Conservation (phyloP, 2,888 invertebrate species). For the Epinotia demarniana region DNA sequence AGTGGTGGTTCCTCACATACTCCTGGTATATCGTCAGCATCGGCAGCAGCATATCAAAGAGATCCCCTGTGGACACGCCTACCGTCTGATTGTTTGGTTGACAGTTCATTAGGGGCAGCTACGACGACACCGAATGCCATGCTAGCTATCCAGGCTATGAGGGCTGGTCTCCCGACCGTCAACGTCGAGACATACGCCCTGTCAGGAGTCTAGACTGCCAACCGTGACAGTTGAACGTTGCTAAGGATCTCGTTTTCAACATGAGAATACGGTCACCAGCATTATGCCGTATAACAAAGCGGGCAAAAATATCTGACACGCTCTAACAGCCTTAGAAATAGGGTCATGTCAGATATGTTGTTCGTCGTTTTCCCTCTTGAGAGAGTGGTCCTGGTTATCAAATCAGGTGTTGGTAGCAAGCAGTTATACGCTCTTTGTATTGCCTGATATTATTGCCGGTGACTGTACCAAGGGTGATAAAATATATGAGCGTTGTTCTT, state of each 20-base stretch:
- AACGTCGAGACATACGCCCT: not conserved
- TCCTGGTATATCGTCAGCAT: conserved; percentile 98
- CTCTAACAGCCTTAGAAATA: too few species aligned
- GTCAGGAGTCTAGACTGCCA: not conserved
- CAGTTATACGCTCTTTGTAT: too few species aligned
- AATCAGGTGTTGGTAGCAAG: too few species aligned
- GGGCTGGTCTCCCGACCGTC: not conserved
- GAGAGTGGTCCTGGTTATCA: too few species aligned
- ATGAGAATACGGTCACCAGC: not conserved
- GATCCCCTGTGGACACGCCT: conserved; percentile 88
- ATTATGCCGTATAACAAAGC: too few species aligned
- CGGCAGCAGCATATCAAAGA: conserved; percentile 97
- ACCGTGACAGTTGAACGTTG: not conserved
- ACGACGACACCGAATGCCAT: conserved; percentile 45
- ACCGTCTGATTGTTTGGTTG: conserved; percentile 42
- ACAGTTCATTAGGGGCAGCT: conserved; percentile 38
- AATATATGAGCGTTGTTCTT: not conserved
- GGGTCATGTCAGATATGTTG: too few species aligned
- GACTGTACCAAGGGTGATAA: not conserved
- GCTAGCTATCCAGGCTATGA: conserved; percentile 38
- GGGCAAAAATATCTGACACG: too few species aligned
- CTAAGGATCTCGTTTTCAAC: not conserved
- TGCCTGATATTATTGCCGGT: too few species aligned
- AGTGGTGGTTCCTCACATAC: conserved; percentile 97
- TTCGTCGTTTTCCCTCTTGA: too few species aligned